These are phyloP conservation scores for Microcebus jonahi DNA, from an alignment of 2,113 vertebrate species.

Conservation along the genomic window DNA sequence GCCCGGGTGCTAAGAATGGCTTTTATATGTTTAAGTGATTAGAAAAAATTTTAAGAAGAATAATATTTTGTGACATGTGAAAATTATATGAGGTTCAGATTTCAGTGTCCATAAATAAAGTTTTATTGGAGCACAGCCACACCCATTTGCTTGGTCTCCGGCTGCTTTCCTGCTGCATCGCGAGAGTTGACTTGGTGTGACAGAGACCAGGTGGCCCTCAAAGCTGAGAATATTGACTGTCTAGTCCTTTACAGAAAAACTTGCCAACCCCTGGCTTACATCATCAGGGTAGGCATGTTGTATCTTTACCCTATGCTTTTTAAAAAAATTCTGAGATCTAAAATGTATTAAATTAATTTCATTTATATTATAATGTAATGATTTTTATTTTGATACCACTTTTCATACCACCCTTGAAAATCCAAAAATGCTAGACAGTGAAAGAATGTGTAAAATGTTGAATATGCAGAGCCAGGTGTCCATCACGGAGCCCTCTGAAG, in stretches of 20 bases:
- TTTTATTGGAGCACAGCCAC: not conserved
- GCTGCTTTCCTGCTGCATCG: not conserved
- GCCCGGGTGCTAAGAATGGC: not conserved
- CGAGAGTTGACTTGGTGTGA: not conserved
- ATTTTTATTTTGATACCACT: not conserved
- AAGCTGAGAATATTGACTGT: not conserved
- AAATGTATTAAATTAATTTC: not conserved
- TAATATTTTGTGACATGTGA: not conserved
- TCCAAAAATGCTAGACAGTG: not conserved
- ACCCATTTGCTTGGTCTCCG: not conserved
- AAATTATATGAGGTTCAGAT: not conserved
- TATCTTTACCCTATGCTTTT: not conserved
- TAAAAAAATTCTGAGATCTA: not conserved
- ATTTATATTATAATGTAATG: not conserved
- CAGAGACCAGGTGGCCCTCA: not conserved
- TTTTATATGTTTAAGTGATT: not conserved
- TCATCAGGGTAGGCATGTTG: not conserved
- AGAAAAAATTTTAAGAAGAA: not conserved
- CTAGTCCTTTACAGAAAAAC: not conserved
- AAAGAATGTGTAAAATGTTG: not conserved
- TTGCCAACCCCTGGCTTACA: not conserved
- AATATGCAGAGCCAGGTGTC: not conserved
- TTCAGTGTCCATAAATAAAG: not conserved
- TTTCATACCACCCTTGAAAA: not conserved
- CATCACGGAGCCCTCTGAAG: not conserved